phyloP scores from a whole-genome alignment of 2,888 invertebrate species.

The Poecilobothrus nobilitatus region DNA sequence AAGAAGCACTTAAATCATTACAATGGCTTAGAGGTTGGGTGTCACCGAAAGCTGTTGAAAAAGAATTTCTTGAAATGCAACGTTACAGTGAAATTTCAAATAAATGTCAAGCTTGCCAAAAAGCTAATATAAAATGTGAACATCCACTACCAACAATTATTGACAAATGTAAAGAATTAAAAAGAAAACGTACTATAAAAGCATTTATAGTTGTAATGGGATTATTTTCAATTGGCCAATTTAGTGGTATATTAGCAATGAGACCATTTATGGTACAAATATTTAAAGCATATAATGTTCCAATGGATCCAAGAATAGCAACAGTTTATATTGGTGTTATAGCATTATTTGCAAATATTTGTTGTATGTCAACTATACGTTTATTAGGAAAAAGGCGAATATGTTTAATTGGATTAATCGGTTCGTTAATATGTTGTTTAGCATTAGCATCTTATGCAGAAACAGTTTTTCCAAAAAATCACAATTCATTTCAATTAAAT shows the following conservation, averaged over 20 bases:
- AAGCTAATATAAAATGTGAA: constrained; percentile 24
- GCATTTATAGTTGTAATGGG: constrained; percentile 48
- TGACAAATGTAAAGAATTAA: constrained; percentile 35
- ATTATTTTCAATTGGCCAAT: constrained; percentile 48
- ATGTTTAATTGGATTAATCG: constrained; percentile 44
- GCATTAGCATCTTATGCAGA: constrained; percentile 45
- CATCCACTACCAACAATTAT: constrained; percentile 34
- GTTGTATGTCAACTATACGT: constrained; percentile 44
- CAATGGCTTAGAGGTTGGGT: constrained; percentile 47
- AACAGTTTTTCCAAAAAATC: constrained; percentile 35
- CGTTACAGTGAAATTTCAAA: constrained; percentile 23
- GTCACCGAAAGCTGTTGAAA: constrained; percentile 23
- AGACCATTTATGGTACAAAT: constrained; percentile 51
- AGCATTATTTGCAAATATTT: constrained; percentile 43
- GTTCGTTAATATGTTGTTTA: constrained; percentile 42
- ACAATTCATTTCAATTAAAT: constrained; percentile 44
- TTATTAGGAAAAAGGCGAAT: constrained; percentile 47
- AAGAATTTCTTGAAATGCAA: constrained; percentile 25
- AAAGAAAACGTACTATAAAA: constrained; percentile 48
- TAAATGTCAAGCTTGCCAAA: constrained; percentile 23
- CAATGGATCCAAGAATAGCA: constrained; percentile 43
- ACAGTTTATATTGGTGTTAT: constrained; percentile 49
- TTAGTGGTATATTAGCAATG: constrained; percentile 46
- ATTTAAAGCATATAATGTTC: constrained; percentile 40
- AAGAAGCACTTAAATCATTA: constrained; percentile 49